phyloP scores from a whole-genome alignment of 1,140 invertebrate genomes.

The Drosophila subobscura region DNA sequence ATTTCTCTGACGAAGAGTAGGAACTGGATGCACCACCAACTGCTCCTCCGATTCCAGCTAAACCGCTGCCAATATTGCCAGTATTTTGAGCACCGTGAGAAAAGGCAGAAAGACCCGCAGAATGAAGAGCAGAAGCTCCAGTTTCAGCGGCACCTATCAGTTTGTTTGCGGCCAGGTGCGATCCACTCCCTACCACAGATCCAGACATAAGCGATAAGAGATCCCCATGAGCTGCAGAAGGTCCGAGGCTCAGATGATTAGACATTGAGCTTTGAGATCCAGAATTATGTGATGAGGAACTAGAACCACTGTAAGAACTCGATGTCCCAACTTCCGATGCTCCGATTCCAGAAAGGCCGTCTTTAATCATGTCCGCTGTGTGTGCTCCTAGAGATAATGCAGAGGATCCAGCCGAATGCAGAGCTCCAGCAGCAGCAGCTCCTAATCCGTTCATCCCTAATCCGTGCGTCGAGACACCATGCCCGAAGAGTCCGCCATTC shows the following conservation, averaged over 20 bases:
- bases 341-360: background rate
- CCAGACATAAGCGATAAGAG: too few relatives aligned
- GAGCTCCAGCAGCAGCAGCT: too few relatives aligned
- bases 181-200: background rate
- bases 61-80: background rate
- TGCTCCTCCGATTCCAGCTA: background rate
- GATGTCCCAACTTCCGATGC: background rate
- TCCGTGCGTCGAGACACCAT: background rate
- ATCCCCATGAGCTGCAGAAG: background rate
- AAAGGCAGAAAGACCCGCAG: too few relatives aligned
- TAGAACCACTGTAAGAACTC: background rate
- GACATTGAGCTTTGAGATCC: background rate
- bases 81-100: too few relatives aligned
- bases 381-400: background rate
- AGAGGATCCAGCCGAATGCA: too few relatives aligned
- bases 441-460: too few relatives aligned
- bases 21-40: background rate
- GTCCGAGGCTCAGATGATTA: background rate
- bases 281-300: background rate
- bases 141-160: background rate
- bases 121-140: too few relatives aligned
- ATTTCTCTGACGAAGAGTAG: too few relatives aligned
- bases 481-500: conserved; percentile 13
- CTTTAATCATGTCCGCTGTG: background rate
- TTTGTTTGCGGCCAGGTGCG: background rate